phyloP scores from a whole-genome alignment of 2,797 vertebrate species.

The Labeo calbasu region DNA sequence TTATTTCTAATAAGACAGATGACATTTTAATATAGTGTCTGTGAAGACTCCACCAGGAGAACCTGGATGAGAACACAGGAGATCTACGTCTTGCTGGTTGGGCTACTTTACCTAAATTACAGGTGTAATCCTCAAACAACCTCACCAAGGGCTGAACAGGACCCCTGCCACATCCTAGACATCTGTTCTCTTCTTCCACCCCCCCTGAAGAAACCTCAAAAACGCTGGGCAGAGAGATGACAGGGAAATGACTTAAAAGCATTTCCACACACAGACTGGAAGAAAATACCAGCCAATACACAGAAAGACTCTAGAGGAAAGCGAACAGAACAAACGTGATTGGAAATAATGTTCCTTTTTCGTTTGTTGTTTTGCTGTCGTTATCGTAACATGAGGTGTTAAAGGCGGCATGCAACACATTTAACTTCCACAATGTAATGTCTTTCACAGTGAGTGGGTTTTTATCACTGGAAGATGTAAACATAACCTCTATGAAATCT shows the following conservation, averaged over 20 bases:
- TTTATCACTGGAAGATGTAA: background rate
- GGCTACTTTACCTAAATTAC: constrained; percentile 43
- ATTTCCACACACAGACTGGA: constrained; percentile 10
- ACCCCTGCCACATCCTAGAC: constrained; percentile 40
- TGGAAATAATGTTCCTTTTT: constrained; percentile 8
- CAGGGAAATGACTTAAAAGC: constrained; percentile 46
- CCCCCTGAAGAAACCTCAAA: constrained; percentile 45
- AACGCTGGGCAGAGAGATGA: constrained; percentile 39
- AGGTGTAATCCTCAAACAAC: constrained; percentile 52
- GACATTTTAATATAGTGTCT: constrained; percentile 30
- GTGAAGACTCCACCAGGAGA: constrained; percentile 25
- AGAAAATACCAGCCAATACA: constrained; percentile 45
- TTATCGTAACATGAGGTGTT: constrained; percentile 18
- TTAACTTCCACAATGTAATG: background rate
- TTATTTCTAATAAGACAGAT: constrained; percentile 25
- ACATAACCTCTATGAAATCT: background rate
- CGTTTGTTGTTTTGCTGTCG: constrained; percentile 7
- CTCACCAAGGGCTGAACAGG: constrained; percentile 36
- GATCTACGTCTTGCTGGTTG: constrained; percentile 27
- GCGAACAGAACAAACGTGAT: constrained; percentile 20
- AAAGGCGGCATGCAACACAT: background rate
- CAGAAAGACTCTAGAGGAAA: constrained; percentile 25
- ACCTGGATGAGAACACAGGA: constrained; percentile 22
- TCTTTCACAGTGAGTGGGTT: background rate
- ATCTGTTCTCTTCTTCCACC: constrained; percentile 51